A percentile compares a stretch with the other conserved stretches of the same genome.
These are phyloP conservation scores for Halictus quadricinctus DNA, from an alignment of 2,888 invertebrate genomes.

Conservation along the genomic window DNA sequence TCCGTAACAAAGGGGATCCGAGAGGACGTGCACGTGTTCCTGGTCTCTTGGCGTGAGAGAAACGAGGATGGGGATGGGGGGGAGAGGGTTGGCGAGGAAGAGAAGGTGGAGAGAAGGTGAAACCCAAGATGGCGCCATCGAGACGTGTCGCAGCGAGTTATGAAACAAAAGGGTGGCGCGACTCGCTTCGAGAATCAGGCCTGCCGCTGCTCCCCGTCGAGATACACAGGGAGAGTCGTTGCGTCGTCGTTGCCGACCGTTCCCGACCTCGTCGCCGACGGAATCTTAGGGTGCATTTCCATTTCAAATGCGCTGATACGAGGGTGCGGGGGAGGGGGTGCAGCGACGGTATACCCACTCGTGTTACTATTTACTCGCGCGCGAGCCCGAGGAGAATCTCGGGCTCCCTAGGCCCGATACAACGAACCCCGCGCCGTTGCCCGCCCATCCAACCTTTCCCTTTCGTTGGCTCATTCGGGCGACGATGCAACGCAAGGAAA, in stretches of 20 bases:
- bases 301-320: constrained; percentile 73
- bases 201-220: not conserved
- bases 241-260: constrained; percentile 18
- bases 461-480: constrained; percentile 45
- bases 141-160: constrained; percentile 73
- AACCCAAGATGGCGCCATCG: constrained; percentile 73
- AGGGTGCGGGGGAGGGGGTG: not conserved
- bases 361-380: constrained; percentile 55
- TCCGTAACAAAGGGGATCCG: constrained; percentile 45
- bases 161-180: constrained; percentile 70
- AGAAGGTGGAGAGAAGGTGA: constrained; percentile 43
- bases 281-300: constrained; percentile 73
- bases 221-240: constrained; percentile 12
- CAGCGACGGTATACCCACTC: constrained; percentile 46
- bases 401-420: constrained; percentile 15
- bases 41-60: not conserved
- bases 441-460: constrained; percentile 6
- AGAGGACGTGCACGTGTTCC: constrained; percentile 23
- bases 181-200: constrained; percentile 8
- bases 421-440: not conserved
- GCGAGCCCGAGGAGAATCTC: constrained; percentile 19
- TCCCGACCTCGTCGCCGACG: constrained; percentile 14
- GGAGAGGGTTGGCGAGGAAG: not conserved
- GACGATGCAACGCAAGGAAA: constrained; percentile 48
- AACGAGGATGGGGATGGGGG: not conserved